These are phyloP conservation scores for Anseranas semipalmata DNA, from an alignment of 2,113 vertebrate species.

Conservation along the genomic window DNA sequence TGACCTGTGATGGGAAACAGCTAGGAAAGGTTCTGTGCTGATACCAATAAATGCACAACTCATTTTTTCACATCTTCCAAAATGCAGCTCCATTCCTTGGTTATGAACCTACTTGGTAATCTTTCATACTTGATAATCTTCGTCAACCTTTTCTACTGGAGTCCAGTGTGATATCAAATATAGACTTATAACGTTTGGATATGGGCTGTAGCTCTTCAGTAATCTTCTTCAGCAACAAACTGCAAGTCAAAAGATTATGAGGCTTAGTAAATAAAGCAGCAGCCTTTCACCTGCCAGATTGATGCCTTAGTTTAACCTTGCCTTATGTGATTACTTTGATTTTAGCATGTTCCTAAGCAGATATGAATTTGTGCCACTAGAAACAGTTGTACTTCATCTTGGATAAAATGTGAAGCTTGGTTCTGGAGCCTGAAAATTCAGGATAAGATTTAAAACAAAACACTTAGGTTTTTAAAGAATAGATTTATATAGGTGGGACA, in stretches of 20 bases:
- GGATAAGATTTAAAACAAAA: background rate
- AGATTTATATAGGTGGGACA: background rate
- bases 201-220: slow-evolving; percentile 18
- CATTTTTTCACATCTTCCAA: background rate
- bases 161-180: slow-evolving; percentile 16
- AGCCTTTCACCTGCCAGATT: slow-evolving; percentile 54
- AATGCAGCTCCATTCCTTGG: background rate
- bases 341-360: background rate
- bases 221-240: slow-evolving; percentile 54
- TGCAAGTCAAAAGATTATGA: slow-evolving; percentile 56
- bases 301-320: slow-evolving; percentile 33
- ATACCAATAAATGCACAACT: background rate
- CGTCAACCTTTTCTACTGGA: background rate
- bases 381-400: background rate
- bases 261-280: slow-evolving; percentile 59
- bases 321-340: background rate
- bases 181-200: slow-evolving; percentile 56
- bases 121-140: background rate
- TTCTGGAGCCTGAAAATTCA: background rate
- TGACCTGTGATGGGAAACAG: background rate
- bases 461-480: background rate
- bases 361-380: background rate
- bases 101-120: background rate
- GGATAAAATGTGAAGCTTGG: background rate
- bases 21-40: background rate